Base-by-base conservation (phyloP, 2,888 invertebrate species). In the Allolobophora icterica region DNA sequence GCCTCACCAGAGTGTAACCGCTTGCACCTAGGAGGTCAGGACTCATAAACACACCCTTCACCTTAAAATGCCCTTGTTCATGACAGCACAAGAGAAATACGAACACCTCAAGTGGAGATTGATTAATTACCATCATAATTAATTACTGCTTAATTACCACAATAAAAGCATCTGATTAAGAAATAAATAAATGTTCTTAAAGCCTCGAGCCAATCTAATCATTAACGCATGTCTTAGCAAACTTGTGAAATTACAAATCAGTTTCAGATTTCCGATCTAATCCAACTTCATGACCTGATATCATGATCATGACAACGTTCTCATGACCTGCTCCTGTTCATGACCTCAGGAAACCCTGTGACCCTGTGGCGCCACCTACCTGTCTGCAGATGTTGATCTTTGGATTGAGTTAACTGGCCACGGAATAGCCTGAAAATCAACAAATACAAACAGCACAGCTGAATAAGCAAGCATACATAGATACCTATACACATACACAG, bases 351-450 rank as follows among this genome's bases (percentile, higher is more conserved):
- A n/a, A n/a, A n/a, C n/a, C n/a, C n/a, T n/a, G n/a, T n/a, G n/a
- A n/a, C n/a, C n/a, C 11, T 1, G 24, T 24, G 24, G 52, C 52
- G 4, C n/a, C n/a, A 92, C 93, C 92, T 91, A 94, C 94, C 93
- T 92, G 40, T 93, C 94, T 89, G 83, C 91, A 35, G 93, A 93
- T 90, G 92, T 93, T 71, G 93, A 92, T 91, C 94, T 92, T 34
- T 92, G 91, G 24, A 93, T 90, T 84, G 71, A 30, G 24, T 42
- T 45, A 19, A 34, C n/a, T 30, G 42, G 33, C 91, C 91, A 91
- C 30, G 91, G 91, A 33, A 91, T 89, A n/a, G 91, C 38, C 91
- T 91, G 89, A 24, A 71, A 71, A 71, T n/a, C 11, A 71, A 71
- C 30, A 8, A 71, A n/a, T 17, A n/a, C 52, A 52, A 52, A 52